Percentiles rank a stretch among this genome's conserved stretches.
phyloP scores from a whole-genome alignment of 2,888 invertebrate genomes.

The Fragum sueziense region DNA sequence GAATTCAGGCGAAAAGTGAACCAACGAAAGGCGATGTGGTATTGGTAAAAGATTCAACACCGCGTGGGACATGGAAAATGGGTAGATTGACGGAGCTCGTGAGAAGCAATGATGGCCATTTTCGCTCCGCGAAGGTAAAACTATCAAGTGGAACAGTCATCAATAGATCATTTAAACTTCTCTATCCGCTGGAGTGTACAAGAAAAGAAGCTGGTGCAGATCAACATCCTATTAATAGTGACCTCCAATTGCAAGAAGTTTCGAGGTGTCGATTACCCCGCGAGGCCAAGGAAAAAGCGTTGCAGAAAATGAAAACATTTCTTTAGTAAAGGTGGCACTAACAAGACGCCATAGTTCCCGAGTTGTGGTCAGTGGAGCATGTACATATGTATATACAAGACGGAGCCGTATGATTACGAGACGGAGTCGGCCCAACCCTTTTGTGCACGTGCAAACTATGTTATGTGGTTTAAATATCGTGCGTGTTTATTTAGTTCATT shows the following conservation, averaged over 20 bases:
- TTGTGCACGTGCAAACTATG: neutral
- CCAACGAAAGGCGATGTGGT: too few species aligned
- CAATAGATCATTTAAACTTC: neutral
- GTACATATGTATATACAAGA: neutral
- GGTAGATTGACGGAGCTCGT: too few species aligned
- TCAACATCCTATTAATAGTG: neutral
- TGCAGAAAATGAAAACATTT: neutral
- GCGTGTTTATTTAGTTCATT: too few species aligned
- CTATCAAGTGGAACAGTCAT: too few species aligned
- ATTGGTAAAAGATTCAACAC: neutral
- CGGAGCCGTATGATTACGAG: neutral
- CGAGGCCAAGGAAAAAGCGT: too few species aligned
- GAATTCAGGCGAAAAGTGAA: neutral
- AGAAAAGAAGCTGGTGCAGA: too few species aligned
- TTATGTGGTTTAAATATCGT: too few species aligned
- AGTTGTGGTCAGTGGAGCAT: too few species aligned
- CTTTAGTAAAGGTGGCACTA: neutral
- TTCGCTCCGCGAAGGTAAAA: too few species aligned
- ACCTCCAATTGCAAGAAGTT: neutral
- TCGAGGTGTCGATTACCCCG: too few species aligned
- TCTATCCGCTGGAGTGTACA: neutral
- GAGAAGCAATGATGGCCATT: too few species aligned
- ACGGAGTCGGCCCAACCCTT: neutral
- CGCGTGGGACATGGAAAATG: neutral
- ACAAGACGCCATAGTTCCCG: neutral